Conservation (phyloP, 2,797 vertebrate genomes). For the Eurystomus glaucurus region DNA sequence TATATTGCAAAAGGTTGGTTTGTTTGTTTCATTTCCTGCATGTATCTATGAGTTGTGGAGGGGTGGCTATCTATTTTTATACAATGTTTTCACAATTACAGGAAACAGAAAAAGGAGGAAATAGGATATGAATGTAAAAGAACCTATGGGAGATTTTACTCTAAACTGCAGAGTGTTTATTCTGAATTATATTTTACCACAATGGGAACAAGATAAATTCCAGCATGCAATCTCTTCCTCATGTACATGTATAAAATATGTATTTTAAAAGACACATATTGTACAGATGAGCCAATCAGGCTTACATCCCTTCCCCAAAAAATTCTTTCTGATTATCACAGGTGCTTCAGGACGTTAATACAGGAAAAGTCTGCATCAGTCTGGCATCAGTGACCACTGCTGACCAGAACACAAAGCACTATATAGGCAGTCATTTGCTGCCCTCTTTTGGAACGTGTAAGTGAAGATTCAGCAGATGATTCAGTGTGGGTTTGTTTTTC, state of each 20-base stretch:
- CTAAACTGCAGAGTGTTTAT: not conserved
- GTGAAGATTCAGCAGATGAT: not conserved
- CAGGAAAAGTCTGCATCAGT: not conserved
- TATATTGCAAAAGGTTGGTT: not conserved
- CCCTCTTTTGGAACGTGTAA: conserved; percentile 83
- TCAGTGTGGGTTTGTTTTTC: not conserved
- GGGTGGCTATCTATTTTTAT: not conserved
- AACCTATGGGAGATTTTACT: not conserved
- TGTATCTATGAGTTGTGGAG: accelerated
- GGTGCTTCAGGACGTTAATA: not conserved
- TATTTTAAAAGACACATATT: not conserved
- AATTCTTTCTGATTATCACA: not conserved
- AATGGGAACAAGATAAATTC: not conserved
- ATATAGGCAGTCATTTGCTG: conserved; percentile 76
- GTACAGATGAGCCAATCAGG: not conserved
- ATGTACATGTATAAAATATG: not conserved
- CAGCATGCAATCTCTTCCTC: not conserved
- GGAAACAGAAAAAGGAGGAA: not conserved
- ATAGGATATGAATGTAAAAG: not conserved
- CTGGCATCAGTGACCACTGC: not conserved
- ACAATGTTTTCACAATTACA: not conserved
- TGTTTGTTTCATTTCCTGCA: not conserved
- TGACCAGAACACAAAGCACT: conserved; percentile 15
- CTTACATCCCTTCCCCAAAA: not conserved
- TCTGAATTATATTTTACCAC: not conserved